Base-by-base conservation (phyloP, 2,113 vertebrate genomes). In the Xiphophorus hellerii region DNA sequence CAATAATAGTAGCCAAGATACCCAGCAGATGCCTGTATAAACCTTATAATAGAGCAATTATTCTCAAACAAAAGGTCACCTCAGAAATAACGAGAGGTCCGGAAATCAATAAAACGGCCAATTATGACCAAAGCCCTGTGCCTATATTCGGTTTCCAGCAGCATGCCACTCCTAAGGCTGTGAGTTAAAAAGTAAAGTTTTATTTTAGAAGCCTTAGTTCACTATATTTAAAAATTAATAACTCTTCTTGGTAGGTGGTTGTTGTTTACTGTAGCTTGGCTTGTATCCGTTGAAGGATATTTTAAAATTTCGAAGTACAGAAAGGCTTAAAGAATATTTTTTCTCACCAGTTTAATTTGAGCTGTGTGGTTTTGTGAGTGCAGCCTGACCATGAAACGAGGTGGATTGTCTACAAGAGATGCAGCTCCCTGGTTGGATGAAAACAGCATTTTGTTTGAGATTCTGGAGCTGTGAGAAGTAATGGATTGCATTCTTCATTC, bases 11-110 rank as follows among this genome's bases (percentile, higher is more conserved):
- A 84, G 83, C 80, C 84, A 76, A 88, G 90, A 85, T 82, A 87
- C 89, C 87, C 86, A 88, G 85, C 92, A 92, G 92, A 86, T 92
- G 90, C 86, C 89, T 92, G 89, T 87, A 89, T 91, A 93, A 94
- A 92, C 84, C 85, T 81, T 77, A 90, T 94, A 94, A 94, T 93
- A 89, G 93, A 94, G 93, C 92, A 93, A 94, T 95, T 94, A 93
- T 93, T 94, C 89, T 94, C 89, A 92, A 91, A 93, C 91, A 93
- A 94, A 94, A 94, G 91, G 93, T 94, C 90, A 94, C 91, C 92
- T 90, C 92, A 82, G 86, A 89, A 87, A 74, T 92, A 90, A 92
- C 88, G 87, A 93, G 90, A 86, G 88, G 85, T 82, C 86, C 70
- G 76, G 89, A 91, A 94, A 94, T 93, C 94, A 94, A 94, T 94